Percentiles rank a stretch among this genome's conserved stretches.
phyloP scores from a whole-genome alignment of 35 echinoderm and acorn worm genomes.

The Ophiothrix spiculata region DNA sequence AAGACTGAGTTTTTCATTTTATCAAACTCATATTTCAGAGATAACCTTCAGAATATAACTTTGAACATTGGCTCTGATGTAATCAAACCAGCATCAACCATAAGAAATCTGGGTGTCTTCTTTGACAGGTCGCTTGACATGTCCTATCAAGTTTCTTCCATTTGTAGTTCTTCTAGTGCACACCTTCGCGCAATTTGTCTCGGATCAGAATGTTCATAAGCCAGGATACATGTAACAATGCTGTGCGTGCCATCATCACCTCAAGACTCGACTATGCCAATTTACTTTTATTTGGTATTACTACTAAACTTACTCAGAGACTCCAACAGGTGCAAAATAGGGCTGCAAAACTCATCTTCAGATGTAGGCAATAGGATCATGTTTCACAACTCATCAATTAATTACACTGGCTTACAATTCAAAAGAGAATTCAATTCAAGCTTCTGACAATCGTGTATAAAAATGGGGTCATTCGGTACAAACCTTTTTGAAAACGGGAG shows the following conservation, averaged over 20 bases:
- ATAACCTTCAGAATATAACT: background rate
- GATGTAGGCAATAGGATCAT: too few relatives aligned
- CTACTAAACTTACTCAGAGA: background rate
- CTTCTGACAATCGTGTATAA: too few relatives aligned
- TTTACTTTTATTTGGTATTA: background rate
- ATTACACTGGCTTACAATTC: too few relatives aligned
- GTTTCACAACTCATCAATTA: too few relatives aligned
- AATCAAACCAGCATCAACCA: background rate
- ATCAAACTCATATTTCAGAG: background rate
- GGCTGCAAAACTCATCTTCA: background rate
- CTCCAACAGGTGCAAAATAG: background rate
- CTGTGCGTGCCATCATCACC: background rate
- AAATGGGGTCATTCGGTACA: too few relatives aligned
- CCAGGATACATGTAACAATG: background rate
- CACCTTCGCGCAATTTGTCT: background rate
- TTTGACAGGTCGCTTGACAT: background rate
- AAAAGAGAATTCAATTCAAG: too few relatives aligned
- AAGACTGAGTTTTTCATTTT: background rate
- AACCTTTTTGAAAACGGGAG: too few relatives aligned
- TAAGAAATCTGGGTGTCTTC: background rate
- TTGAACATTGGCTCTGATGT: background rate
- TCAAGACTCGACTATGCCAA: background rate
- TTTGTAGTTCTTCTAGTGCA: background rate
- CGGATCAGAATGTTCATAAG: too few relatives aligned
- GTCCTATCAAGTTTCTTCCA: background rate